These are phyloP conservation scores for Archilochus colubris DNA, from an alignment of 2,113 vertebrate species.

Conservation along the genomic window DNA sequence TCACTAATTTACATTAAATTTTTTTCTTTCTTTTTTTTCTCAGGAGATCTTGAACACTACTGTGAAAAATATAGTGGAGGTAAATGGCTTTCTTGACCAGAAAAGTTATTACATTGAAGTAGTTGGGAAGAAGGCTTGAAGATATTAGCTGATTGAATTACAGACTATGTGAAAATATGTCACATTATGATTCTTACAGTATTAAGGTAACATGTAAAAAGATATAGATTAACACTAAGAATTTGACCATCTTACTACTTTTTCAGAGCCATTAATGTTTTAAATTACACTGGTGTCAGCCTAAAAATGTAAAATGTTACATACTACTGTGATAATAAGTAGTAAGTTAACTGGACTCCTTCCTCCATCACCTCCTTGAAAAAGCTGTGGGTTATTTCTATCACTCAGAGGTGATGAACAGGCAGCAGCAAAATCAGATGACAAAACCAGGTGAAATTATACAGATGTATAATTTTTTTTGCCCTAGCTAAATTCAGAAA, in stretches of 20 bases:
- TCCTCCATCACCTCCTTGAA: slow-evolving; percentile 22
- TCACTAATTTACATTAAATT: not conserved
- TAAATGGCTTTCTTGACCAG: slow-evolving; percentile 14
- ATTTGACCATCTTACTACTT: not conserved
- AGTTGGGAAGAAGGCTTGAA: not conserved
- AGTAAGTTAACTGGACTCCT: slow-evolving; percentile 18
- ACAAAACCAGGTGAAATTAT: slow-evolving; percentile 27
- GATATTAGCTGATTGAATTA: slow-evolving; percentile 29
- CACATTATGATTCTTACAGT: not conserved
- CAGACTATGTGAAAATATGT: not conserved
- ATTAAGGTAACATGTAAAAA: not conserved
- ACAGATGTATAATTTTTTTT: not conserved
- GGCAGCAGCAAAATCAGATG: slow-evolving; percentile 32
- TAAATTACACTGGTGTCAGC: not conserved
- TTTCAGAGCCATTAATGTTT: not conserved
- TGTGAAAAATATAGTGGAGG: slow-evolving; percentile 26
- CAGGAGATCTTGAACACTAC: not conserved
- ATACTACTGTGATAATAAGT: not conserved
- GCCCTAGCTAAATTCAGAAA: slow-evolving; percentile 2
- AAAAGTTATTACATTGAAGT: not conserved
- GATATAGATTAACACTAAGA: not conserved
- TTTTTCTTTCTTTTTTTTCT: not conserved
- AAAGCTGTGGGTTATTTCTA: slow-evolving; percentile 53
- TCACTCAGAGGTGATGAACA: slow-evolving; percentile 53
- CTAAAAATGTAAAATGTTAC: not conserved